These are phyloP conservation scores for Gopherus flavomarginatus DNA, from an alignment of 2,113 vertebrate species.

Conservation along the genomic window DNA sequence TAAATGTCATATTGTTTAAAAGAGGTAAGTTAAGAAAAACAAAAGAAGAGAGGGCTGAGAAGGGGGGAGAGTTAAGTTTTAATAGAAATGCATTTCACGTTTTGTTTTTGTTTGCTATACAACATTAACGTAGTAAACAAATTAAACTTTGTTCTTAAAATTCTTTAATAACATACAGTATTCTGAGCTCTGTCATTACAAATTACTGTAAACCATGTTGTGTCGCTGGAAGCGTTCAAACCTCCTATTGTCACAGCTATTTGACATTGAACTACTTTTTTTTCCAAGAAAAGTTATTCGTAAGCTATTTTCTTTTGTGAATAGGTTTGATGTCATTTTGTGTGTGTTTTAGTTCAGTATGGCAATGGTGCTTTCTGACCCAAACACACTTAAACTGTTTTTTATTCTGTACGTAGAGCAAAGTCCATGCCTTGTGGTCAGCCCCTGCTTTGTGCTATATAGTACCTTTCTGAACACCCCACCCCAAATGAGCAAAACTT, in stretches of 20 bases:
- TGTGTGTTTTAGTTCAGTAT: not conserved
- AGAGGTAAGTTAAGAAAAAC: constrained; percentile 25
- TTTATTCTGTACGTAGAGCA: not conserved
- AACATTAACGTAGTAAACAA: constrained; percentile 64
- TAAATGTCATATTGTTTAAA: not conserved
- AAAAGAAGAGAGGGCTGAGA: not conserved
- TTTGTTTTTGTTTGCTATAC: constrained; percentile 50
- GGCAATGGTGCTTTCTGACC: not conserved
- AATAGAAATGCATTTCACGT: constrained; percentile 59
- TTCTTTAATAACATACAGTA: constrained; percentile 62
- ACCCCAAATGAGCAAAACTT: not conserved
- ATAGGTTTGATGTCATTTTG: not conserved
- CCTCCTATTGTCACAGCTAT: constrained; percentile 21
- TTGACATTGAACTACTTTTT: constrained; percentile 32
- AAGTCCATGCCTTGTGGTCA: constrained; percentile 17
- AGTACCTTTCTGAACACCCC: constrained; percentile 6
- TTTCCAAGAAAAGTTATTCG: not conserved
- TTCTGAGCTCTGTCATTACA: constrained; percentile 39
- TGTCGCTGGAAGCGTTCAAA: not conserved
- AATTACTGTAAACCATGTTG: constrained; percentile 35
- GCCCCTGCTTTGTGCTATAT: not conserved
- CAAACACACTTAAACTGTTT: not conserved
- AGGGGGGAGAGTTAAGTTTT: constrained; percentile 54
- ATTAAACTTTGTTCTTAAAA: constrained; percentile 51
- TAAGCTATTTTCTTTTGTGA: constrained; percentile 10